phyloP scores from a whole-genome alignment of 2,113 vertebrate species.

The Takifugu bimaculatus region DNA sequence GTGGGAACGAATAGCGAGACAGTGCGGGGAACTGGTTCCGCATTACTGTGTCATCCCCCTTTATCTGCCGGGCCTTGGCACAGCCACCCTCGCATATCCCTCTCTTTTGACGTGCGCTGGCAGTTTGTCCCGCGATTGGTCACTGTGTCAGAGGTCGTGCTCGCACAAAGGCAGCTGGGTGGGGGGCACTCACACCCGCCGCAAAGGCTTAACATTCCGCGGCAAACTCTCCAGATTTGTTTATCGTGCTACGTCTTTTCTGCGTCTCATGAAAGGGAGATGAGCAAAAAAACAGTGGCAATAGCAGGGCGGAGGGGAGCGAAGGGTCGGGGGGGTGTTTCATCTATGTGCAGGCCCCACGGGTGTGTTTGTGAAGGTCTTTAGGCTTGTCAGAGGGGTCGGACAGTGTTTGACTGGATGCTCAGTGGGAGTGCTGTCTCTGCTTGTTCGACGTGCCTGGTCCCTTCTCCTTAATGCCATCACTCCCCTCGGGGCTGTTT shows the following conservation, averaged over 20 bases:
- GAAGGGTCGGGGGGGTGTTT: background rate
- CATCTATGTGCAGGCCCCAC: conserved; percentile 8
- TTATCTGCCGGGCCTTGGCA: conserved; percentile 8
- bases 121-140: conserved; percentile 58
- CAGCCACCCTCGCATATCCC: conserved; percentile 13
- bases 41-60: background rate
- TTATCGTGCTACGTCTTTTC: conserved; percentile 42
- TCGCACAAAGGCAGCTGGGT: conserved; percentile 41
- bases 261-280: conserved; percentile 18
- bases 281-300: conserved; percentile 6
- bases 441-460: conserved; percentile 54
- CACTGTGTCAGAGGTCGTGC: conserved; percentile 41
- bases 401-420: conserved; percentile 29
- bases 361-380: conserved; percentile 28
- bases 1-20: too few species aligned
- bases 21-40: background rate
- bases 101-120: conserved; percentile 27
- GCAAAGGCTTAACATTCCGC: conserved; percentile 56
- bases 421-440: conserved; percentile 37
- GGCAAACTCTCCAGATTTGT: conserved; percentile 34
- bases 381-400: conserved; percentile 36
- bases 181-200: background rate
- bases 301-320: background rate
- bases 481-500: conserved; percentile 44
- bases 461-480: conserved; percentile 43